A percentile compares a stretch with the other conserved stretches of the same genome.
Evolutionary conservation across 2,113 vertebrate genomes (phyloP).

Genomic region (Anser cygnoides): DNA sequence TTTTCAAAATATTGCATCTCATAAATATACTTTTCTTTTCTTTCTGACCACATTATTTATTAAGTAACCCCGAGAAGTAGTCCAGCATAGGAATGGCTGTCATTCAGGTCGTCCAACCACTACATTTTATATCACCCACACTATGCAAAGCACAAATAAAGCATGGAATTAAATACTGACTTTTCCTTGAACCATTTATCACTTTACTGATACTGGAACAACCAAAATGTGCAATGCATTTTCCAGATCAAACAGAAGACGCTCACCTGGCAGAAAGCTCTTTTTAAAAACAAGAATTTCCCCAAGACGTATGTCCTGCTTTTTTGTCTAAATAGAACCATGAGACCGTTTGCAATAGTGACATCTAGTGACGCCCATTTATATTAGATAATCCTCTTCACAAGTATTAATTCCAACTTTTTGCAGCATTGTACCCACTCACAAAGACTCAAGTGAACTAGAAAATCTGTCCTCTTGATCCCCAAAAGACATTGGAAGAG

Average conservation of each 20-base stretch:
- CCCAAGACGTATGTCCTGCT: neutral
- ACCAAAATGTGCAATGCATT: neutral
- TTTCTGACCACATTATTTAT: neutral
- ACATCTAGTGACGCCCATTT: constrained; percentile 9
- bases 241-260: neutral
- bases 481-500: neutral
- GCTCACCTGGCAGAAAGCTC: neutral
- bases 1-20: neutral
- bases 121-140: neutral
- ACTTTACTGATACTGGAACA: neutral
- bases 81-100: accelerated
- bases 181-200: accelerated
- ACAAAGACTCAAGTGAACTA: neutral
- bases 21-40: neutral
- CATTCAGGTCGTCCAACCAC: neutral
- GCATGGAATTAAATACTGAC: neutral
- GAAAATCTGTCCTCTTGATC: neutral
- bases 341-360: constrained; percentile 3
- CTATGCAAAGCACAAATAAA: neutral
- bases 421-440: neutral
- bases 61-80: neutral
- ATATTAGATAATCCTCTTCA: neutral
- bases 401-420: neutral
- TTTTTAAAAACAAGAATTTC: neutral
- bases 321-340: neutral